Base-by-base conservation (phyloP, 1,140 invertebrate genomes). In the Pogonomyrmex barbatus region DNA sequence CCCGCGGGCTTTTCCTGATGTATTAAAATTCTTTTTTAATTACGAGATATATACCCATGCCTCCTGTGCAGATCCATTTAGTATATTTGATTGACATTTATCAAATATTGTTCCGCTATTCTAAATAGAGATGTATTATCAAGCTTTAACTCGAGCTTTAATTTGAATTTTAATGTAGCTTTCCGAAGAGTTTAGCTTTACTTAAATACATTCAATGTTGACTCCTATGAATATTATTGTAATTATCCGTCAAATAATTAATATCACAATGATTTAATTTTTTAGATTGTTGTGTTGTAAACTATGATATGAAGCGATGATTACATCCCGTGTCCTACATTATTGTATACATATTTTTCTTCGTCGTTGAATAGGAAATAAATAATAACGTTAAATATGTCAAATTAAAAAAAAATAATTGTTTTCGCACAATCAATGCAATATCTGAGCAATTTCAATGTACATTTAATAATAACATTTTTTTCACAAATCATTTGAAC, bases 171-270 rank as follows among this genome's bases (percentile, higher is more conserved):
- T 24, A 24, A 24, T 0, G 24, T 0, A 24, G 24, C 24, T 24
- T 24, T 24, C 24, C 24, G 24, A 24, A 24, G 24, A 24, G 24
- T 24, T 24, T 24, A 24, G 24, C 24, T 24, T 24, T 24, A 24
- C 24, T 24, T 24, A 24, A 24, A 24, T 24, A 24, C 24, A 24
- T 24, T 24, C 24, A 24, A 24, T 24, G 24, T 24, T 24, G 24
- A 24, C 24, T 24, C 24, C 24, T 24, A 24, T 24, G 0, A 0
- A 24, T 56, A 17, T 24, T 17, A 50, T 24, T 14, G 36, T 36
- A 73, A 83, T 83, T 83, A 47, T 4, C n/a, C 30, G 42, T 73
- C 54, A 4, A 47, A 58, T 83, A 83, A 83, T 83, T 73, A 83
- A 83, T 83, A 83, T n/a, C 68, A 24, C 79, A 42, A 58, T 73